These are phyloP conservation scores for Daphoenositta chrysoptera DNA, from an alignment of 2,113 vertebrate species.

Conservation along the genomic window DNA sequence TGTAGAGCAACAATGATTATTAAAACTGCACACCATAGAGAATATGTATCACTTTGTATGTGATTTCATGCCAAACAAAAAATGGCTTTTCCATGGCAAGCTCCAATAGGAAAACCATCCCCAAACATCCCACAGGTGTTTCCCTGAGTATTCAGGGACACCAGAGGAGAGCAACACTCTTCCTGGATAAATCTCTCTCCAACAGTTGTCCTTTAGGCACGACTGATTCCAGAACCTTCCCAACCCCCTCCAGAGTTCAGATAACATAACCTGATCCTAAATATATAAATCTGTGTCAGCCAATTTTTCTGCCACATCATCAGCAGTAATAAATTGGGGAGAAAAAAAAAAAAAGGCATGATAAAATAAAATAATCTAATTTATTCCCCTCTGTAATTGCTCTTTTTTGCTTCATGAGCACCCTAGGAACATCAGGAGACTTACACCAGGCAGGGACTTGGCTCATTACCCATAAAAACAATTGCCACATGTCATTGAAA, in stretches of 20 bases:
- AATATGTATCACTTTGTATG: not conserved
- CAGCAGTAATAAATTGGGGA: not conserved
- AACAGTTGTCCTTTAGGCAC: not conserved
- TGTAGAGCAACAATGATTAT: not conserved
- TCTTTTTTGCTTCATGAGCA: not conserved
- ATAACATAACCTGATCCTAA: not conserved
- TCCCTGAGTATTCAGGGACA: not conserved
- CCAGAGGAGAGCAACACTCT: not conserved
- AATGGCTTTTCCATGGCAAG: not conserved
- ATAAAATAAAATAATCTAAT: not conserved
- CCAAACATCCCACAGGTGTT: not conserved
- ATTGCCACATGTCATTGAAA: not conserved
- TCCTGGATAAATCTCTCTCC: not conserved
- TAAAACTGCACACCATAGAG: not conserved
- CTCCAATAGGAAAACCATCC: not conserved
- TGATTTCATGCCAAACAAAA: not conserved
- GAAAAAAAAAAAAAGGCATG: not conserved
- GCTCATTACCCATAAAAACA: conserved; percentile 26
- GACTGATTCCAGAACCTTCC: not conserved
- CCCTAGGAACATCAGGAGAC: not conserved
- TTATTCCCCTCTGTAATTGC: not conserved
- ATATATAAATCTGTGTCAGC: not conserved
- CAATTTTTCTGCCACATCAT: not conserved
- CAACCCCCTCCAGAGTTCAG: not conserved
- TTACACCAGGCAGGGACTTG: not conserved